Percentiles rank a stretch among this genome's conserved stretches.
These are phyloP conservation scores for Pseudorhiza aurosa DNA, from an alignment of 30 jellyfish, hydroid and myxozoan species.

Conservation along the genomic window DNA sequence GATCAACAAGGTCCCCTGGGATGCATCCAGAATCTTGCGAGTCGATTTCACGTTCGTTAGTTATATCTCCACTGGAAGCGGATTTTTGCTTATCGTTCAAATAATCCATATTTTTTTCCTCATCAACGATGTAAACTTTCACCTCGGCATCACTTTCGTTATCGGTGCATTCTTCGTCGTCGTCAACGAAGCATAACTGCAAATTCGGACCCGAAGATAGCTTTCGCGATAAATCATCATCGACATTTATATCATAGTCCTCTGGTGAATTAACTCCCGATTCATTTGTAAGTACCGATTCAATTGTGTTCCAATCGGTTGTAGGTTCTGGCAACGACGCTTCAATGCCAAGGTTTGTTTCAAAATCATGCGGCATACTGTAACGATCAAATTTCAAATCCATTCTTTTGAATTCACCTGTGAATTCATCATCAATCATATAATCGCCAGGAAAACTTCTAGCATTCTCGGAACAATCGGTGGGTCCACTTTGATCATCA, in stretches of 20 bases:
- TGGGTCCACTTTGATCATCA: slow-evolving; percentile 56
- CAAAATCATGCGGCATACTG: slow-evolving; percentile 32
- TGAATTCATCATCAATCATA: slow-evolving; percentile 69
- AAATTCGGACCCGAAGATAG: slow-evolving; percentile 61
- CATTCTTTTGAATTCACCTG: slow-evolving; percentile 66
- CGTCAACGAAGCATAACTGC: slow-evolving; percentile 71
- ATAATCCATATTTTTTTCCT: slow-evolving; percentile 52
- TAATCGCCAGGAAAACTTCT: slow-evolving; percentile 78
- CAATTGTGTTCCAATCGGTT: slow-evolving; percentile 84
- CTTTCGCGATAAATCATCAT: slow-evolving; percentile 30
- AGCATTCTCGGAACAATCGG: slow-evolving; percentile 63
- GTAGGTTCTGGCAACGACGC: slow-evolving; percentile 68
- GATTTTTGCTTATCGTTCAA: slow-evolving; percentile 6
- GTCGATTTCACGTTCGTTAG: slow-evolving; percentile 71
- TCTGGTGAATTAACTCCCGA: slow-evolving; percentile 72
- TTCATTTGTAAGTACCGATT: slow-evolving; percentile 72
- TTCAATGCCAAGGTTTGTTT: not conserved
- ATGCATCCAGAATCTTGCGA: slow-evolving; percentile 85
- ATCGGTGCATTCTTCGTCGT: slow-evolving; percentile 61
- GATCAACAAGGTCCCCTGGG: slow-evolving; percentile 80
- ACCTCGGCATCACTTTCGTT: slow-evolving; percentile 82
- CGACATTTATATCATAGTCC: slow-evolving; percentile 37
- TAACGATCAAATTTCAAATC: slow-evolving; percentile 53
- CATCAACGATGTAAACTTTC: slow-evolving; percentile 71
- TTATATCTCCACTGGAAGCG: slow-evolving; percentile 23